Conservation (phyloP, 2,888 invertebrate genomes). For the Hemithea aestivaria region DNA sequence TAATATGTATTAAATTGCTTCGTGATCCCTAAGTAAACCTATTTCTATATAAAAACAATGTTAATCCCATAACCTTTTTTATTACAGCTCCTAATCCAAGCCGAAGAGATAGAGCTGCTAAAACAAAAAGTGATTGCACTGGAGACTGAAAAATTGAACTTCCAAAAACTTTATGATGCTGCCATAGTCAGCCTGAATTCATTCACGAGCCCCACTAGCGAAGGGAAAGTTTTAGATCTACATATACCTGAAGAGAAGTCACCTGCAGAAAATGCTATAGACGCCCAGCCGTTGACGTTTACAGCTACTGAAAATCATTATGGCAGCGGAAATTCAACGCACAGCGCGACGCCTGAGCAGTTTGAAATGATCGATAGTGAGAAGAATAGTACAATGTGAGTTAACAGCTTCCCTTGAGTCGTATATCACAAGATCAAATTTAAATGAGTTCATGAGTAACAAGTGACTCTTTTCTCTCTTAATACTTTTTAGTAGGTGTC, state of each 20-base stretch:
- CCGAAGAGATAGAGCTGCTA: conserved; percentile 76
- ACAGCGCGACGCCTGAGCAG: conserved; percentile 80
- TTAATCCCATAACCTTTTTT: conserved; percentile 1
- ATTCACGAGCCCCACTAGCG: conserved; percentile 64
- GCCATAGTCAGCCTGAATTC: conserved; percentile 72
- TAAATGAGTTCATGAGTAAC: too few relatives aligned
- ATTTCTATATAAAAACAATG: conserved; percentile 1
- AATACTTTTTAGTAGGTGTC: too few relatives aligned
- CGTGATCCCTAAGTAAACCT: too few relatives aligned
- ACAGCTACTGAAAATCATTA: conserved; percentile 72
- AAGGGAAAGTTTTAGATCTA: conserved; percentile 54
- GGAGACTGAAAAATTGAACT: conserved; percentile 78
- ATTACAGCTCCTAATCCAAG: conserved; percentile 68
- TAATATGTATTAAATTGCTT: too few relatives aligned
- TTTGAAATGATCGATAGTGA: conserved; percentile 82
- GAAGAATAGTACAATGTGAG: conserved; percentile 65
- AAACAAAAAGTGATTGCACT: conserved; percentile 75
- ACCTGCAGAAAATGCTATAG: conserved; percentile 39
- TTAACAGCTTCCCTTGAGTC: too few relatives aligned
- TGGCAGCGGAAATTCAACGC: conserved; percentile 71
- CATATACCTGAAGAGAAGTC: conserved; percentile 55
- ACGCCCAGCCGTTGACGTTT: conserved; percentile 57
- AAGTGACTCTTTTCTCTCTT: too few relatives aligned
- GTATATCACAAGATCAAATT: too few relatives aligned
- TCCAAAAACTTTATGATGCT: conserved; percentile 75